Percentiles rank a stretch among this genome's conserved stretches.
Conservation (phyloP, 2,113 vertebrate species). For the Brienomyrus longianalis region DNA sequence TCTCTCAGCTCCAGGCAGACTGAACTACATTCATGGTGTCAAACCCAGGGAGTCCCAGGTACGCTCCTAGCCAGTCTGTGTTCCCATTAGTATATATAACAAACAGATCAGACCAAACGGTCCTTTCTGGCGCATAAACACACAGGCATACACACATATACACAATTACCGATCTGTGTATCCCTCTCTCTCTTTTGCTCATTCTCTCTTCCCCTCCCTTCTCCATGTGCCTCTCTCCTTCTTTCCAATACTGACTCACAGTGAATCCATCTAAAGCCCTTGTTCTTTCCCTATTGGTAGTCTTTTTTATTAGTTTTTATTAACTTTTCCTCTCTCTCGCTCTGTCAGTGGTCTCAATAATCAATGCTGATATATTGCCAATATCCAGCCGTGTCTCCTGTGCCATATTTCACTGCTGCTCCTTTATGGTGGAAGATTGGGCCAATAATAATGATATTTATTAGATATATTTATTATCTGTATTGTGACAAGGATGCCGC, state of each 20-base stretch:
- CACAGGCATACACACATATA: slow-evolving; percentile 5
- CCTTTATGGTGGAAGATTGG: slow-evolving; percentile 63
- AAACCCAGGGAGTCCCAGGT: slow-evolving; percentile 1
- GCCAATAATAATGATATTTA: slow-evolving; percentile 74
- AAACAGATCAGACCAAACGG: neutral
- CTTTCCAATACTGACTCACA: slow-evolving; percentile 41
- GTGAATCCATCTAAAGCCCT: slow-evolving; percentile 64
- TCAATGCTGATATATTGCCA: slow-evolving; percentile 77
- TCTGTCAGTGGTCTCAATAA: slow-evolving; percentile 69
- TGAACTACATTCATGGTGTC: slow-evolving; percentile 7
- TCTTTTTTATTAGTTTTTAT: slow-evolving; percentile 75
- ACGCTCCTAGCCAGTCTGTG: neutral
- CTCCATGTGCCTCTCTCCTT: neutral
- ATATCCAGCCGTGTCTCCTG: slow-evolving; percentile 62
- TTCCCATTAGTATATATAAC: neutral
- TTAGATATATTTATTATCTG: slow-evolving; percentile 73
- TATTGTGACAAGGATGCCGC: slow-evolving; percentile 49
- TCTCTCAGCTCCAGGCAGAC: neutral
- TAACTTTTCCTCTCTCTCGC: slow-evolving; percentile 63
- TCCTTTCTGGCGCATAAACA: neutral
- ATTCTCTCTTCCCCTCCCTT: slow-evolving; percentile 24
- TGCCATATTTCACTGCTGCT: slow-evolving; percentile 64
- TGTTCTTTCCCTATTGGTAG: slow-evolving; percentile 61
- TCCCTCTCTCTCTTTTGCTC: neutral
- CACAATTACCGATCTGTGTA: slow-evolving; percentile 18